Evolutionary conservation across 2,797 vertebrate species (phyloP).

Genomic region (Dromococcyx pavoninus): DNA sequence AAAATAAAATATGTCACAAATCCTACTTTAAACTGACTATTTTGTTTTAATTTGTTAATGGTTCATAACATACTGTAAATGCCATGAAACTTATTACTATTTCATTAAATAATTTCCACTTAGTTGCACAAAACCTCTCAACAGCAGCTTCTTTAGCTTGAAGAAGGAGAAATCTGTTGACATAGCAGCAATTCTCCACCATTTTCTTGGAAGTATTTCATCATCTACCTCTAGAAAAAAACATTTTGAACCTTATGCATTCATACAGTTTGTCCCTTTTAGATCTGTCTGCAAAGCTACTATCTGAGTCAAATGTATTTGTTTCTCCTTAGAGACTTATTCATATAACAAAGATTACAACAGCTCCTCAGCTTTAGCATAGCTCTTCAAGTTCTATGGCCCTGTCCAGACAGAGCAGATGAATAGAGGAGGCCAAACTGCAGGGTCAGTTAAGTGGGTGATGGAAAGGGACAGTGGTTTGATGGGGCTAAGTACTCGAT

Average conservation of each 20-base stretch:
- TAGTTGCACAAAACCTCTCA: not conserved
- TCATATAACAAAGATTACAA: constrained; percentile 54
- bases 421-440: constrained; percentile 61
- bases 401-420: constrained; percentile 63
- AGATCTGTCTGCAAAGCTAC: not conserved
- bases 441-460: constrained; percentile 53
- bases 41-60: constrained; percentile 43
- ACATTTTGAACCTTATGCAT: not conserved
- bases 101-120: constrained; percentile 45
- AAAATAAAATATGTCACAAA: constrained; percentile 2
- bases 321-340: constrained; percentile 66
- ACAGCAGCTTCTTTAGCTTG: not conserved
- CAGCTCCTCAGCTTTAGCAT: constrained; percentile 45
- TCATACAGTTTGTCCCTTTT: not conserved
- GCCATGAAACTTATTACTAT: constrained; percentile 15
- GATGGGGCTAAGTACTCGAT: constrained; percentile 30
- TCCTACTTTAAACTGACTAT: constrained; percentile 18
- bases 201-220: constrained; percentile 25
- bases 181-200: not conserved
- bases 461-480: constrained; percentile 55
- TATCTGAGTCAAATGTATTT: constrained; percentile 40
- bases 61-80: constrained; percentile 23
- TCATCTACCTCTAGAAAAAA: not conserved
- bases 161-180: constrained; percentile 2
- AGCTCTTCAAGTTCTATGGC: constrained; percentile 62